Evolutionary conservation across 2,888 invertebrate species (phyloP), one percentile per base, ranked within the genome.

Genomic region (Mystacides longicornis): DNA sequence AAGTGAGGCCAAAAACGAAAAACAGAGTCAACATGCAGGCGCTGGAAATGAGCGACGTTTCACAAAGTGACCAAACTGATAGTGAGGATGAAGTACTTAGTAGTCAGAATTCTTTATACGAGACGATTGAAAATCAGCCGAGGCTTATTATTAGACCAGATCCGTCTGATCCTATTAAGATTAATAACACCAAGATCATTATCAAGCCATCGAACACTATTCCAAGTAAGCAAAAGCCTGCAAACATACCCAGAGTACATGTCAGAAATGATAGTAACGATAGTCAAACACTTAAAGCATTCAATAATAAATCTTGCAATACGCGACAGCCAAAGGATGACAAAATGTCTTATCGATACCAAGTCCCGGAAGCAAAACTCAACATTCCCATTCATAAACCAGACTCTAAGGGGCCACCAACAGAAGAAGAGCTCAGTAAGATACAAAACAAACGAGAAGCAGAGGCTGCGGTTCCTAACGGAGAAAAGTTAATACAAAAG

Each of bases 111-210:
- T 55, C 60, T 18, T 49, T 46, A 11, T 59, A 57, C 20, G 52
- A 65, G 27, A 67, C 67, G 58, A 70, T 71, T 31, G 69, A 73
- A 62, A 69, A 71, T 51, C 68, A 68, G 56, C 75, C 77, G 19
- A 77, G 72, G 67, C 74, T 80, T 1, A 79, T 81, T 27, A 76
- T 81, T 54, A 73, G 78, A 1, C 72, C 80, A 1, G 77, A 77
- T 64, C 70, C 74, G 52, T 50, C 23, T 18, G 67, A 67, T 51
- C 67, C 73, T 20, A 68, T 68, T 18, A 71, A 68, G 49, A 68
- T 75, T 56, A 64, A 65, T 23, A 82, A 85, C 63, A 77, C 81
- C 0, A 81, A 79, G 65, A 78, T 84, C 56, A 73, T 83, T 31
- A 82, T 84, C 19, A 81, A 81, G 63, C 78, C 84, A 5, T 78